Percentiles rank a stretch among this genome's conserved stretches.
These are phyloP conservation scores for Frankliniella fusca DNA, from an alignment of 2,888 invertebrate genomes.

Conservation along the genomic window DNA sequence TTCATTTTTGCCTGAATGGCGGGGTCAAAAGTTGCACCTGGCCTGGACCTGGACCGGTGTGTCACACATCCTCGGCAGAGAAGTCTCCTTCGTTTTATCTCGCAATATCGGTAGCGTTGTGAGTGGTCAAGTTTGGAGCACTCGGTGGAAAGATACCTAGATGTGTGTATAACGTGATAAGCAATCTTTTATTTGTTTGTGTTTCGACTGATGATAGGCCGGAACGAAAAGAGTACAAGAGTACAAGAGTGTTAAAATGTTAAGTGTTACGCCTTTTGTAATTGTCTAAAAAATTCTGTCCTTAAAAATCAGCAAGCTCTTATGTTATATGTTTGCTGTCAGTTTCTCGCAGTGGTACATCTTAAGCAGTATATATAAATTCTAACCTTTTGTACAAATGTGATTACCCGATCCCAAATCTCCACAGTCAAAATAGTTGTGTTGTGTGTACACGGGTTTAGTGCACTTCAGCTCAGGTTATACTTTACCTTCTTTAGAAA, in stretches of 20 bases:
- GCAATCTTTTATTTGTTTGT: background rate
- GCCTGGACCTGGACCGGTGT: background rate
- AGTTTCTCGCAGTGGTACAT: too few relatives aligned
- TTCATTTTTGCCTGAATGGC: background rate
- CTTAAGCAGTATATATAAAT: background rate
- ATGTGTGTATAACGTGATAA: background rate
- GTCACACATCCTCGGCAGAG: background rate
- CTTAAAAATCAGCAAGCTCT: background rate
- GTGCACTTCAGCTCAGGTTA: slow-evolving; percentile 22
- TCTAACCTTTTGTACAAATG: slow-evolving; percentile 14
- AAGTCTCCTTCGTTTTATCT: slow-evolving; percentile 1
- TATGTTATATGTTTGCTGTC: background rate
- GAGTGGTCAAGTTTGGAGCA: too few relatives aligned
- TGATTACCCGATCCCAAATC: background rate
- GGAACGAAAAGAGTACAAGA: background rate
- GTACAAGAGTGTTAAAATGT: background rate
- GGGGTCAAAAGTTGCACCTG: slow-evolving; percentile 2
- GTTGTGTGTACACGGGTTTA: slow-evolving; percentile 14
- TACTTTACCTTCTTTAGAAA: slow-evolving; percentile 1
- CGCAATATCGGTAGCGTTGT: background rate
- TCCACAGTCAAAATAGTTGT: background rate
- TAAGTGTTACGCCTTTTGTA: background rate
- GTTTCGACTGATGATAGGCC: background rate
- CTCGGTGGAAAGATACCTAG: background rate
- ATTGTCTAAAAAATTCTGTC: too few relatives aligned